phyloP scores from a whole-genome alignment of 1,140 invertebrate genomes.

The Ylistrum balloti region DNA sequence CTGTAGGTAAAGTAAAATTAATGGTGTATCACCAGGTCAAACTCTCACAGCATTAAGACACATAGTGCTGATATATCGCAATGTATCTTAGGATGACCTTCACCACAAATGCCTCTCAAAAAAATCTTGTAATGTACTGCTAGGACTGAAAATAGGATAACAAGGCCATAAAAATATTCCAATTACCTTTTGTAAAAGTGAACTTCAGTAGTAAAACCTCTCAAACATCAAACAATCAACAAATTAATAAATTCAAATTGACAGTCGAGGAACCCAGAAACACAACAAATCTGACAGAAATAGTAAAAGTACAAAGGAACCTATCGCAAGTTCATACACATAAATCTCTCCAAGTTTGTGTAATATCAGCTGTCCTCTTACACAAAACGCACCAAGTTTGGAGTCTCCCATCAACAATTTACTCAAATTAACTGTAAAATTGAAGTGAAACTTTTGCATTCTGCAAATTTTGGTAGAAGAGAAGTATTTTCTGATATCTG shows the following conservation, averaged over 20 bases:
- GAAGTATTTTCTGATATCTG: background rate
- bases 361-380: background rate
- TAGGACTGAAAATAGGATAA: background rate
- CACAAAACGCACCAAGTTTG: background rate
- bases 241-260: background rate
- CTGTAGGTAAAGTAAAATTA: constrained; percentile 4
- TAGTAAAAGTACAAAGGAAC: constrained; percentile 12
- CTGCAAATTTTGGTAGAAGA: background rate
- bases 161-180: background rate
- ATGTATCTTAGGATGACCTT: background rate
- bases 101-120: background rate
- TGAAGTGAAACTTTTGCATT: constrained; percentile 1
- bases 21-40: background rate
- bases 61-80: background rate
- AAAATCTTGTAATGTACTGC: background rate
- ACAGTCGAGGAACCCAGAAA: background rate
- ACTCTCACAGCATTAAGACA: background rate
- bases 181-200: background rate
- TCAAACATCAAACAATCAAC: background rate
- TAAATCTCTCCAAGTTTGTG: background rate
- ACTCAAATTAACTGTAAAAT: constrained; percentile 25
- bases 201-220: background rate
- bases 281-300: background rate
- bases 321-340: background rate
- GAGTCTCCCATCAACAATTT: background rate